These are phyloP conservation scores for Invenusta paracnida DNA, from an alignment of 2,888 invertebrate genomes.

Conservation along the genomic window DNA sequence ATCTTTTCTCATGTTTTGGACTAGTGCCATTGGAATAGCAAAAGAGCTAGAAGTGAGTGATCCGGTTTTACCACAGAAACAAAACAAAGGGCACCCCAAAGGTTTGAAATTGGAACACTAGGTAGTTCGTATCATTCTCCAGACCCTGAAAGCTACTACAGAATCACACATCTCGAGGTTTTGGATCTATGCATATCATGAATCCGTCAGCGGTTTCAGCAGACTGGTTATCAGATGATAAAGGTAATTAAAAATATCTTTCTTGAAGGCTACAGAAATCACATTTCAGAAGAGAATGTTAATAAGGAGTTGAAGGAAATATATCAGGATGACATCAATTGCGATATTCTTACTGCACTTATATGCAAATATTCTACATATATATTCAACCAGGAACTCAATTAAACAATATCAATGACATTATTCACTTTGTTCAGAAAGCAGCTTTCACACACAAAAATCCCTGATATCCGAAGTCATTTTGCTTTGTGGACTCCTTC, in stretches of 20 bases:
- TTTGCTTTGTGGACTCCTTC: background rate
- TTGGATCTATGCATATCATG: background rate
- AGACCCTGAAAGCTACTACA: too few species aligned
- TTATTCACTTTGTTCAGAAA: background rate
- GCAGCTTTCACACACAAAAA: background rate
- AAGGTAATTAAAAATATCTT: background rate
- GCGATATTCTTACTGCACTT: background rate
- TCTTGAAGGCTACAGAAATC: background rate
- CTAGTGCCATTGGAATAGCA: too few species aligned
- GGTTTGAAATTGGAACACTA: background rate
- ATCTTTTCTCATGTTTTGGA: too few species aligned
- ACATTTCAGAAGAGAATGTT: background rate
- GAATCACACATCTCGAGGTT: background rate
- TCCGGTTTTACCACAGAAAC: background rate
- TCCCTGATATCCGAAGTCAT: background rate
- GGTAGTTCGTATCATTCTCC: background rate
- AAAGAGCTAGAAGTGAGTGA: too few species aligned
- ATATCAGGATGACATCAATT: background rate
- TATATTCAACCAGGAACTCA: background rate
- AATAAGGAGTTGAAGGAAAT: background rate
- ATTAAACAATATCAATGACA: background rate
- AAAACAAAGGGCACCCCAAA: background rate
- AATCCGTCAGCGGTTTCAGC: background rate
- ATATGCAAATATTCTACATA: background rate
- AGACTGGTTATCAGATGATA: background rate